Base-by-base conservation (phyloP, 2,113 vertebrate species). In the Glaucidium brasilianum region DNA sequence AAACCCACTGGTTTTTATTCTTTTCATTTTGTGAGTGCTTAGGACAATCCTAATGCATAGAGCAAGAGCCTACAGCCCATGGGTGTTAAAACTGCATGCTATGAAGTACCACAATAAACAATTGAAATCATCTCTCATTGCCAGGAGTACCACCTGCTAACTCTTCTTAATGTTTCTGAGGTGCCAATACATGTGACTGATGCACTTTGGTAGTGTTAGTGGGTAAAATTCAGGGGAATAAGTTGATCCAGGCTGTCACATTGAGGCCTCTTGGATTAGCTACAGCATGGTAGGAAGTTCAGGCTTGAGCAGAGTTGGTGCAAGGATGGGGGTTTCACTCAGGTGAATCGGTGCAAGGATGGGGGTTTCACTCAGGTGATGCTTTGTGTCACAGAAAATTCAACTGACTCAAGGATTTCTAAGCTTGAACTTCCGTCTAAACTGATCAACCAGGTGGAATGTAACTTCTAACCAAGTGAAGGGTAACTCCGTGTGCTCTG, bases 61-160 rank as follows among this genome's bases (percentile, higher is more conserved):
- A 32, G 49, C 20, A 39, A 60, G 73, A 80, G 56, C 53, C 41
- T 16, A 12, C 73, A 92, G 76, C 60, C 63, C 23, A 3, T 11
- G 19, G 64, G 45, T 78, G 43, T 82, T 49, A 45, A 62, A 92
- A 18, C 22, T 96, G 95, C 94, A 90, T 95, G 95, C 84, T 58
- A 1, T 62, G 32, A 82, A 73, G 50, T 30, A 27, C 62, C 37
- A 12, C 5, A 4, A 22, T 18, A 58, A 75, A 22, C 3, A 4
- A 64, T n/a, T 62, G 22, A 43, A n/a, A 22, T 35, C 5, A 0
- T 58, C 22, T 17, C 53, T 68, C 19, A 2, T 32, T 86, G 68
- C 34, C 53, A 81, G 64, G 60, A 75, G n/a, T 63, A 43, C 58
- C 41, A 27, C 55, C 72, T 82, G 53, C 80, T 78, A 64, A 47